A percentile compares a stretch with the other conserved stretches of the same genome.
These are phyloP conservation scores for Bradypus variegatus DNA, from an alignment of 2,797 vertebrate genomes.

Conservation along the genomic window DNA sequence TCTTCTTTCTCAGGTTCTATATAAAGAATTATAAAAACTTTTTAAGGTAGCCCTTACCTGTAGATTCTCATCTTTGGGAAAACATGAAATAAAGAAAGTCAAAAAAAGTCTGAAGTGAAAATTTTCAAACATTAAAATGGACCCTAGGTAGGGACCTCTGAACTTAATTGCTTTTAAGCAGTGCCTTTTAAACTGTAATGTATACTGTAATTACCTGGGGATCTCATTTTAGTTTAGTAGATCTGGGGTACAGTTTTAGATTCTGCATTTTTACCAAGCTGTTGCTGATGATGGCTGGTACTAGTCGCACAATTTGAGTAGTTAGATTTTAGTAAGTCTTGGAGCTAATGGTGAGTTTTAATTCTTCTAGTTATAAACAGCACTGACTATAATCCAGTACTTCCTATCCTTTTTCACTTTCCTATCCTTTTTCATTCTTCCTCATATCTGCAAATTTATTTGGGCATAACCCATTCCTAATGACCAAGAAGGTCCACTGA, in stretches of 20 bases:
- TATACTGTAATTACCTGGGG: background rate
- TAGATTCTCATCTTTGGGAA: background rate
- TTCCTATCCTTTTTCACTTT: background rate
- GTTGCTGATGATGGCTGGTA: background rate
- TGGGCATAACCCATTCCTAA: background rate
- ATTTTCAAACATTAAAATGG: background rate
- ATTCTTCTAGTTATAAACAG: background rate
- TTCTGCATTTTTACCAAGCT: background rate
- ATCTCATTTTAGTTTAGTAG: background rate
- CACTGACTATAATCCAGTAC: background rate
- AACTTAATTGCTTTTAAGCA: background rate
- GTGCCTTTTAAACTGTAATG: background rate
- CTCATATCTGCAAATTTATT: background rate
- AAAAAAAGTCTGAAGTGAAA: background rate
- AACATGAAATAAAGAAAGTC: background rate
- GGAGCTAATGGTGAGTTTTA: background rate
- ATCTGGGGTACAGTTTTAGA: background rate
- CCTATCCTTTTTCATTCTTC: background rate
- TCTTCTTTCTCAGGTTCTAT: background rate
- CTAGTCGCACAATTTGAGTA: background rate
- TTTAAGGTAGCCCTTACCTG: background rate
- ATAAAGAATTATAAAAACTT: background rate
- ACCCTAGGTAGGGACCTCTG: background rate
- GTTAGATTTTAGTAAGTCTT: background rate
- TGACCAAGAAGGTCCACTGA: background rate